Evolutionary conservation across 1,140 invertebrate species (phyloP), one percentile per base, ranked within the genome.

Genomic region (Bombus superbus): DNA sequence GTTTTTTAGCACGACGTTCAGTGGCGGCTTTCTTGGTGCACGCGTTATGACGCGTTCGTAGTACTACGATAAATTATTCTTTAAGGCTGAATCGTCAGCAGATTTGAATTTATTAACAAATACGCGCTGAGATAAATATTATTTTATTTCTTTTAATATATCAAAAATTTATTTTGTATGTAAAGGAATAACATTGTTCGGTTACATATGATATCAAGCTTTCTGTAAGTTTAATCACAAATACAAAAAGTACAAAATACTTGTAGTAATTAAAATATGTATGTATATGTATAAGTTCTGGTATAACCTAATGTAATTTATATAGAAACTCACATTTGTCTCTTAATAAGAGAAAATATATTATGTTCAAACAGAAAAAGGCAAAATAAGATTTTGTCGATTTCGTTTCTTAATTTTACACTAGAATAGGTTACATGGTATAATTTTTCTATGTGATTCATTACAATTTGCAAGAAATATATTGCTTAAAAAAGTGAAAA

Each of bases 1-100:
- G 53, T 42, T 88, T 82, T 85, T 86, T 76, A 68, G 77, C 82
- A 88, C 86, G 75, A 90, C 88, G 62, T 91, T 87, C 80, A 69
- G 79, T 81, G 85, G 87, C 79, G 87, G 87, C 78, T 81, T 84
- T 73, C 81, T 76, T 72, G 28, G 28, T 80, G 57, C 87, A 80
- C 84, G 86, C 81, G 86, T 86, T 86, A 88, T 32, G 80, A 79
- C 38, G 69, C 42, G 75, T 89, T 76, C 38, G 4, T 75, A 89
- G 44, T 38, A 57, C 59, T 18, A 57, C 68, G 35, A 75, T 35
- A 25, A 80, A 47, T 76, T 35, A 28, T 5, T 25, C 40, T 64
- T 85, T 85, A 86, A 77, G 85, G 81, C 53, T 76, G 47, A 64
- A 81, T 57, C 38, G 73, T 74, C 15, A 32, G 11, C 9, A 59